Evolutionary conservation across 2,797 vertebrate species (phyloP).

Genomic region (Miichthys miiuy): DNA sequence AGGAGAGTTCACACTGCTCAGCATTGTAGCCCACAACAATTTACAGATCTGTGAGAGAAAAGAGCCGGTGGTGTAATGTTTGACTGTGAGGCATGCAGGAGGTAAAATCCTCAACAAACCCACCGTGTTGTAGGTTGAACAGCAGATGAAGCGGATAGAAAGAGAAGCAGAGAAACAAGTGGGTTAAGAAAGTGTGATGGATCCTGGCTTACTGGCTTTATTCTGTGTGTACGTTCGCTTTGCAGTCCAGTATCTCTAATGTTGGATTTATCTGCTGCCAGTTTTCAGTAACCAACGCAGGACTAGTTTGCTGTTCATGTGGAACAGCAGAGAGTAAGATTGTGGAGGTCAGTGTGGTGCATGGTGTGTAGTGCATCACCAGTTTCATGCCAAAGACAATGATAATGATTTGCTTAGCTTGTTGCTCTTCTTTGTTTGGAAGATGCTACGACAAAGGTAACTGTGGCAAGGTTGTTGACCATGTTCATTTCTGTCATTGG

Average conservation of each 20-base stretch:
- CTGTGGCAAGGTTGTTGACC: neutral
- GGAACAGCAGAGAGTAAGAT: too few relatives aligned
- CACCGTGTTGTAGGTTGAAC: conserved; percentile 41
- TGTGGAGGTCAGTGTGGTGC: neutral
- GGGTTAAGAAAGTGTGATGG: neutral
- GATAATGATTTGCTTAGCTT: neutral
- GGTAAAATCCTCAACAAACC: conserved; percentile 47
- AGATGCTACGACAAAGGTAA: neutral
- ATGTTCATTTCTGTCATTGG: neutral
- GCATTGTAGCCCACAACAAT: conserved; percentile 54
- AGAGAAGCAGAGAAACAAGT: conserved; percentile 14
- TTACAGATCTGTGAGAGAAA: conserved; percentile 42
- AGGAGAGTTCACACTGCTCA: conserved; percentile 45
- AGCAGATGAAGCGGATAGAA: conserved; percentile 39
- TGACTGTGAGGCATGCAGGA: conserved; percentile 49
- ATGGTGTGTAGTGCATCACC: neutral
- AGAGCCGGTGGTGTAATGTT: conserved; percentile 50
- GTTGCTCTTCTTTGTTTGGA: neutral
- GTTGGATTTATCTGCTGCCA: neutral
- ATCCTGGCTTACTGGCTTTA: neutral
- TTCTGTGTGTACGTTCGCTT: neutral
- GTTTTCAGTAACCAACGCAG: neutral
- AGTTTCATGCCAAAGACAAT: neutral
- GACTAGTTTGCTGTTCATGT: neutral
- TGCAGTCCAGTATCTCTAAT: neutral